Percentiles rank a stretch among this genome's conserved stretches.
These are phyloP conservation scores for Andrena bucephala DNA, from an alignment of 2,888 invertebrate genomes.

Conservation along the genomic window DNA sequence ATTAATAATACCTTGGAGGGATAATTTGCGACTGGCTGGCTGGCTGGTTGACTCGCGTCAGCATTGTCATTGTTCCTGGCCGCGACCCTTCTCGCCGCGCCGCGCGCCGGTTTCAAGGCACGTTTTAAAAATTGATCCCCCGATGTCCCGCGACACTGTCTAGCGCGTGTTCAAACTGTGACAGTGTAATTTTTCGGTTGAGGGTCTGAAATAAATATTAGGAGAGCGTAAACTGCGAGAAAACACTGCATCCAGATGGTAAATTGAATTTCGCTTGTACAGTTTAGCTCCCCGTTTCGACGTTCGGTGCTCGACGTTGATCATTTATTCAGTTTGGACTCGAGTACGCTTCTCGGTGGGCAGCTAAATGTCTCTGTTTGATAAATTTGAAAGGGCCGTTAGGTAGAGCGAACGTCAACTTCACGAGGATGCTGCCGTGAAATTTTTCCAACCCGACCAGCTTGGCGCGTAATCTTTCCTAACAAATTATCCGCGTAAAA, in stretches of 20 bases:
- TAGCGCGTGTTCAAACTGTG: background rate
- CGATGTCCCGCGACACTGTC: conserved; percentile 24
- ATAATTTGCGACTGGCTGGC: conserved; percentile 67
- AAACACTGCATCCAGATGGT: conserved; percentile 1
- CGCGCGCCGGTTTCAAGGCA: conserved; percentile 17
- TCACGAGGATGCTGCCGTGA: no score
- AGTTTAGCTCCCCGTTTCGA: conserved; percentile 1
- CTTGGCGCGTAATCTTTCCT: no score
- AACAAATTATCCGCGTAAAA: background rate
- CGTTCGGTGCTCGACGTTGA: conserved; percentile 9
- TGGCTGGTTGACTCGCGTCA: conserved; percentile 59
- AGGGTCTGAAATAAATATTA: conserved; percentile 36
- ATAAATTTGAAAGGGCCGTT: conserved; percentile 5
- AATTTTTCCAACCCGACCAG: no score
- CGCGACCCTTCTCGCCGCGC: conserved; percentile 27
- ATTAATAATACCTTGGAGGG: conserved; percentile 71
- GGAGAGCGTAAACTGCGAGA: conserved; percentile 11
- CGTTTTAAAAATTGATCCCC: conserved; percentile 64
- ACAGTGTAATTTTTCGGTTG: conserved; percentile 36
- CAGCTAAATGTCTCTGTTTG: conserved; percentile 34
- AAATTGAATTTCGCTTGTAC: conserved; percentile 13
- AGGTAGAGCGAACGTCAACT: no score
- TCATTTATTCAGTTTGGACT: conserved; percentile 26
- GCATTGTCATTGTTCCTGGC: conserved; percentile 62
- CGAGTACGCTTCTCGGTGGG: background rate